Base-by-base conservation (phyloP, 2,113 vertebrate species). In the Oxygymnocypris stewartii region DNA sequence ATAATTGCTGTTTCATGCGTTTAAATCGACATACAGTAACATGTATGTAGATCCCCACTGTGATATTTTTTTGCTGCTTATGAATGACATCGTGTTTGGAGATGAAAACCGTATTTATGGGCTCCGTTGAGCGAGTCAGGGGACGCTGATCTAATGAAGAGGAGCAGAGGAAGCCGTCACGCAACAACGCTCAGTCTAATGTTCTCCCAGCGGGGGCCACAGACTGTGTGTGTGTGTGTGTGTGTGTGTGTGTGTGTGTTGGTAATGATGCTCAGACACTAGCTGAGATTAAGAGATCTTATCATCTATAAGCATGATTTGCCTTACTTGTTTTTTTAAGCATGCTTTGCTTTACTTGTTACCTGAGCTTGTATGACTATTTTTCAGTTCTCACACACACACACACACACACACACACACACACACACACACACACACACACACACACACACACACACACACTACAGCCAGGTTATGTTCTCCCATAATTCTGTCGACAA, bases 131-230 rank as follows among this genome's bases (percentile, higher is more conserved):
- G 80, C 35, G 61, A 89, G 84, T 87, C 79, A 51, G 14, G 61
- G 65, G 82, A 37, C 85, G 67, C 40, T 78, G 81, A 40, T 83
- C 82, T 86, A 85, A 83, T 82, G 69, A 85, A 85, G 59, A 79
- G 67, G 40, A 89, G 87, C 89, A 89, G 86, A 90, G 87, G 86
- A 82, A 65, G 82, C 77, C 86, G 87, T 89, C 90, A 90, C 75
- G 89, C 89, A 81, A 90, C 87, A 85, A 31, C 25, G 86, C 54
- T 75, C 87, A 44, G 65, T 61, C 79, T 91, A 90, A 91, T 90
- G 87, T 86, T 85, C 87, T 88, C 85, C 88, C 88, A 75, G 84
- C 75, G 79, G 88, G 87, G 28, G 75, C 6, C 28, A 59, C 49
- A 54, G 18, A 65, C 18, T 65, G 18, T 57, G 54, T 57, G 82